A percentile compares a stretch with the other conserved stretches of the same genome.
These are phyloP conservation scores for Crotalus viridis DNA, from an alignment of 2,113 vertebrate genomes.

Conservation along the genomic window DNA sequence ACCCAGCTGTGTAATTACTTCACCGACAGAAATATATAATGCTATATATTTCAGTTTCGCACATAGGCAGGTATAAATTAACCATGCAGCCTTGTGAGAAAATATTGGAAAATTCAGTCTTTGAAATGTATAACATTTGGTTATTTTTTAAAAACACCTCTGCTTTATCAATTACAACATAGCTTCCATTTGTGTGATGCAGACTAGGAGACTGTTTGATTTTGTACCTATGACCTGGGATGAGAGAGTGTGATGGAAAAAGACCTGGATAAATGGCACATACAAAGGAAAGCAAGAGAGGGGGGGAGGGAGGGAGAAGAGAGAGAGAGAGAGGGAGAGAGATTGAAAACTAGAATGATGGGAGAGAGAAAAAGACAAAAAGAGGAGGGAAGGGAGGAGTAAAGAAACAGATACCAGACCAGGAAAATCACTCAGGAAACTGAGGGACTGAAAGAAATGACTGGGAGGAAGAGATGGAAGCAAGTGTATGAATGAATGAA, in stretches of 20 bases:
- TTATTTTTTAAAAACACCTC: not conserved
- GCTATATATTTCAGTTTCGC: not conserved
- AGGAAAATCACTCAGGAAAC: not conserved
- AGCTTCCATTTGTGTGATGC: not conserved
- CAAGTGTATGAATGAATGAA: not conserved
- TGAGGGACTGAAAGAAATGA: not conserved
- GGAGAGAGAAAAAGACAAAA: not conserved
- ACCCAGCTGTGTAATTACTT: not conserved
- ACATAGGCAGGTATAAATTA: not conserved
- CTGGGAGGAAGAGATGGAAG: not conserved
- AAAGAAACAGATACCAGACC: not conserved
- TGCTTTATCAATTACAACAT: not conserved
- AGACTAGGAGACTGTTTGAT: not conserved
- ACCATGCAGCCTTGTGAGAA: not conserved
- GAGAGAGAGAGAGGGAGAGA: not conserved
- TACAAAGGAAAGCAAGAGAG: not conserved
- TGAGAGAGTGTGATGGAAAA: not conserved
- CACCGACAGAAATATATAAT: not conserved
- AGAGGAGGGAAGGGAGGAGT: not conserved
- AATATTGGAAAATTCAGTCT: not conserved
- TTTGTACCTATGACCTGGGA: constrained; percentile 7
- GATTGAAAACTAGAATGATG: not conserved
- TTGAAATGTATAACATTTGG: not conserved
- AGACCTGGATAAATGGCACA: not conserved
- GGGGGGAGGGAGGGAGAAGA: not conserved